Percentiles rank a stretch among this genome's conserved stretches.
These are phyloP conservation scores for Eulacestoma nigropectus DNA, from an alignment of 2,113 vertebrate genomes.

Conservation along the genomic window DNA sequence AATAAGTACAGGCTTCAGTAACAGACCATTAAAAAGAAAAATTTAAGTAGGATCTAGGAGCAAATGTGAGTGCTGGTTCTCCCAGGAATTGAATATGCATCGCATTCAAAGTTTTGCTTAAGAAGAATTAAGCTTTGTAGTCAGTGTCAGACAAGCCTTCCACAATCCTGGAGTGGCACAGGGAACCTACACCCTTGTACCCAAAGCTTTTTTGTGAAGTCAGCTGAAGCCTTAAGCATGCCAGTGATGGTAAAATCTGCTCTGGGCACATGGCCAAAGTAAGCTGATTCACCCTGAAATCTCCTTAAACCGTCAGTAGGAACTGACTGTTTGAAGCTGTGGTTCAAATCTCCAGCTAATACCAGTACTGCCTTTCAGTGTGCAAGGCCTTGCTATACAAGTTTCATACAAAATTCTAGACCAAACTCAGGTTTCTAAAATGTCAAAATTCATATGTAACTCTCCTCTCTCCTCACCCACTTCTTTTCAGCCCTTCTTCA, in stretches of 20 bases:
- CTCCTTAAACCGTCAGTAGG: not conserved
- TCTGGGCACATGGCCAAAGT: not conserved
- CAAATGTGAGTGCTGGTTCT: not conserved
- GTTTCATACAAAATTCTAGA: not conserved
- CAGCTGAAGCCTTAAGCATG: not conserved
- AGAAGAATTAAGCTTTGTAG: not conserved
- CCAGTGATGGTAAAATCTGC: not conserved
- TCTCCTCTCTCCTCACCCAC: not conserved
- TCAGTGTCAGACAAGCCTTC: not conserved
- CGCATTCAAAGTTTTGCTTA: not conserved
- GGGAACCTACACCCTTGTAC: not conserved
- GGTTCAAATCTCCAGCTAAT: not conserved
- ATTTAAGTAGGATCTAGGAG: not conserved
- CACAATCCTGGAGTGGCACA: not conserved
- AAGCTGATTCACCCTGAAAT: not conserved
- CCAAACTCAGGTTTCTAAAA: not conserved
- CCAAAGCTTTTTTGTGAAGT: not conserved
- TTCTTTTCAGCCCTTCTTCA: not conserved
- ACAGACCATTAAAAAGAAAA: not conserved
- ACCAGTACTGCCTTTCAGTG: not conserved
- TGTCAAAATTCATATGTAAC: not conserved
- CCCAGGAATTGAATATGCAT: not conserved
- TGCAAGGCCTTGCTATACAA: not conserved
- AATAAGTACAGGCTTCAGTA: not conserved
- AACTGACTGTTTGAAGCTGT: not conserved